Base-by-base conservation (phyloP, 2,888 invertebrate genomes). In the Platerodrilus igneus region DNA sequence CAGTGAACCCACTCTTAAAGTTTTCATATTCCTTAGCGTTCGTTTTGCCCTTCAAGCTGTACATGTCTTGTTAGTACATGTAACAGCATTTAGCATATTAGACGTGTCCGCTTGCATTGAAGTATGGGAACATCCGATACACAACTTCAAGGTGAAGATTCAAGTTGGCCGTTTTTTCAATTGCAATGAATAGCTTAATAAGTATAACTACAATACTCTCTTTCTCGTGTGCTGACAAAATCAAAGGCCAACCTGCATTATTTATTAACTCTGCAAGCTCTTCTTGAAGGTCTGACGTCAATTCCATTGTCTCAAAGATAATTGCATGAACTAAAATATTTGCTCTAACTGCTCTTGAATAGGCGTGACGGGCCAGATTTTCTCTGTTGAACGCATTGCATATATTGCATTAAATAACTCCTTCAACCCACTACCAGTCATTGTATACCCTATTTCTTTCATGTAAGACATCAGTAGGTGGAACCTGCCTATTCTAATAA, bases 141-240 rank as follows among this genome's bases (percentile, higher is more conserved):
- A 33, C 23, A 17, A 25, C 17, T 23, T 23, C 9, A 15, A 23
- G 23, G 14, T 33, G 22, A 22, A 37, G 17, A 23, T 37, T 20
- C 29, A 33, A 23, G 16, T 38, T 18, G 8, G n/a, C 38, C 15
- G 21, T 9, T n/a, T 27, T 18, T 22, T 39, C 39, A 15, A 27
- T 13, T 33, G 32, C 25, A 26, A 27, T 20, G n/a, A 39, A 39
- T 33, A 19, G 26, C 10, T 27, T 32, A 15, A 26, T 18, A 25
- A 39, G 27, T n/a, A 19, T 33, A 21, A 33, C 27, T 27, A 32
- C 13, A 19, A 30, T 20, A 30, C 30, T 11, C 32, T 32, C 32
- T 3, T 21, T 31, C 16, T 21, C 32, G 22, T 33, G n/a, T 33
- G 13, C 23, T 25, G 17, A 33, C 33, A 16, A 17, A 25, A 32